Evolutionary conservation across 2,888 invertebrate species (phyloP).

Genomic region (Hipparchia sbordonii): DNA sequence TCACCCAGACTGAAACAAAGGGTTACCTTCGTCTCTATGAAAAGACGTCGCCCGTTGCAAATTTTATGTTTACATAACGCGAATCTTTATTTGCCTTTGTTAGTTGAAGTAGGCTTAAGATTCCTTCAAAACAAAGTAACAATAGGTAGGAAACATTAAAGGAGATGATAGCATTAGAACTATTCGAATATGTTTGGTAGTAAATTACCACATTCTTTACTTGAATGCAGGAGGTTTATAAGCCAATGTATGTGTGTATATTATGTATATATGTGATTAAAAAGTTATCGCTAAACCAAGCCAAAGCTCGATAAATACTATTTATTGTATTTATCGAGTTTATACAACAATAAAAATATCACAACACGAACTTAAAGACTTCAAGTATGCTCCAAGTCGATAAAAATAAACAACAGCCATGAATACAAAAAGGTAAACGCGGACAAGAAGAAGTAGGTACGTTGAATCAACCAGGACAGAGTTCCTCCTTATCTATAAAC

Average conservation of each 20-base stretch:
- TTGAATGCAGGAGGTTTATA: too few relatives aligned
- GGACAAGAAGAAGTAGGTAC: background rate
- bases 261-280: too few relatives aligned
- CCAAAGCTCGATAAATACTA: background rate
- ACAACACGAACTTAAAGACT: background rate
- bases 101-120: conserved; percentile 27
- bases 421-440: background rate
- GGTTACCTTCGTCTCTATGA: conserved; percentile 28
- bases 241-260: too few relatives aligned
- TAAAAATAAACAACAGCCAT: conserved; percentile 15
- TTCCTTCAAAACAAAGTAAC: conserved; percentile 34
- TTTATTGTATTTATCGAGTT: background rate
- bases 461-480: background rate
- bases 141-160: conserved; percentile 33
- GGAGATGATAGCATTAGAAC: conserved; percentile 8
- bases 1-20: conserved; percentile 34
- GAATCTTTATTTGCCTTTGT: conserved; percentile 38
- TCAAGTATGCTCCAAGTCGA: conserved; percentile 4
- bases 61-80: conserved; percentile 37
- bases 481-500: background rate
- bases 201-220: background rate
- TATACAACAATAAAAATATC: conserved; percentile 3
- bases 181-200: background rate
- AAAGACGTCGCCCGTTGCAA: conserved; percentile 33
- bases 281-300: background rate